These are phyloP conservation scores for Salvelinus namaycush DNA, from an alignment of 2,113 vertebrate species.

Conservation along the genomic window DNA sequence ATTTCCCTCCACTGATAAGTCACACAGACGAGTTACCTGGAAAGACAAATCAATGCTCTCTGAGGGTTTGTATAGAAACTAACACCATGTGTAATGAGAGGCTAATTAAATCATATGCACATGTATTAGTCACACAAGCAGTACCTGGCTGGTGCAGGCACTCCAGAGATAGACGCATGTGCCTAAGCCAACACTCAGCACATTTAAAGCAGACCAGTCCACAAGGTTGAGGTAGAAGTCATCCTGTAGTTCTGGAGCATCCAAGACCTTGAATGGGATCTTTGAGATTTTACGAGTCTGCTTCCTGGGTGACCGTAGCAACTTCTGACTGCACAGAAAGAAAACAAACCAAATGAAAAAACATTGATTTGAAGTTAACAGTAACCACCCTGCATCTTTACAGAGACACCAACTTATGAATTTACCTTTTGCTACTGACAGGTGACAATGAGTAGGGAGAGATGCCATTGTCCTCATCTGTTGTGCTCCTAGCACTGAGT, in stretches of 20 bases:
- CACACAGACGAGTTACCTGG: slow-evolving; percentile 94
- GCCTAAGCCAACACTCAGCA: slow-evolving; percentile 95
- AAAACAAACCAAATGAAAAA: not conserved
- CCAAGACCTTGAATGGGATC: slow-evolving; percentile 97
- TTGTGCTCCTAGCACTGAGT: slow-evolving; percentile 88
- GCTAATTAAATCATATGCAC: not conserved
- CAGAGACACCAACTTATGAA: not conserved
- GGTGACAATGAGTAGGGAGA: slow-evolving; percentile 96
- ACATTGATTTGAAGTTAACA: not conserved
- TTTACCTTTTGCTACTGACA: slow-evolving; percentile 97
- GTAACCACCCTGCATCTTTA: not conserved
- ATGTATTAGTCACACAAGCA: not conserved
- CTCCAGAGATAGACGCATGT: slow-evolving; percentile 99
- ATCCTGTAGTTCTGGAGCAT: slow-evolving; percentile 95
- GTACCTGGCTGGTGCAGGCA: slow-evolving; percentile 96
- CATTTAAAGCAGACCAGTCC: slow-evolving; percentile 97
- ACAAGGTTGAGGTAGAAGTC: slow-evolving; percentile 99
- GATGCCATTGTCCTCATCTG: slow-evolving; percentile 88
- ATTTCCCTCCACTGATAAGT: slow-evolving; percentile 96
- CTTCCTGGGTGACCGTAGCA: slow-evolving; percentile 92
- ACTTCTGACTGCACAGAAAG: slow-evolving; percentile 84
- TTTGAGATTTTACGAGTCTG: slow-evolving; percentile 98
- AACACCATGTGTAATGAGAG: not conserved
- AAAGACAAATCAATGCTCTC: not conserved
- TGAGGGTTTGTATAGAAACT: not conserved